Conservation (phyloP, 2,888 invertebrate species). For the Teinopalpus imperialis region DNA sequence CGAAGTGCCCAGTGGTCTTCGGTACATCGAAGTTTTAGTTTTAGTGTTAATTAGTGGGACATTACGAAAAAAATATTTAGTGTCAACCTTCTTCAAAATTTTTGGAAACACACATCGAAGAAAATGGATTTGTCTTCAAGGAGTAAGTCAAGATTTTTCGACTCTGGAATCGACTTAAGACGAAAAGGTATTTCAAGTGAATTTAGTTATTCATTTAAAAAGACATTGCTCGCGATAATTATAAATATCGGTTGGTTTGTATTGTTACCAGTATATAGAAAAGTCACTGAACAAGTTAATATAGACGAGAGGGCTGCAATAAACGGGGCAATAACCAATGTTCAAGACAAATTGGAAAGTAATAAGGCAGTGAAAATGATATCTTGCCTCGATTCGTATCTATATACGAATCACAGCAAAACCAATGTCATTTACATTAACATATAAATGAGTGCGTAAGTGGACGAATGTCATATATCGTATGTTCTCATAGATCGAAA, state of each 20-base stretch:
- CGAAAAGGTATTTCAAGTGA: conserved; percentile 67
- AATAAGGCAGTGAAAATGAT: conserved; percentile 81
- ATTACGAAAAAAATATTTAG: conserved; percentile 28
- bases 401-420: conserved; percentile 71
- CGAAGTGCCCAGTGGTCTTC: conserved; percentile 61
- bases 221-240: conserved; percentile 1
- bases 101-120: conserved; percentile 41
- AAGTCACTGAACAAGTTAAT: conserved; percentile 43
- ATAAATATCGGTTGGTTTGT: conserved; percentile 9
- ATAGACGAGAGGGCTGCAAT: conserved; percentile 51
- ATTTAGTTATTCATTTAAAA: conserved; percentile 28
- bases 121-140: conserved; percentile 75
- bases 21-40: conserved; percentile 32
- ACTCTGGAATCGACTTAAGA: conserved; percentile 78
- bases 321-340: conserved; percentile 76
- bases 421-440: conserved; percentile 69
- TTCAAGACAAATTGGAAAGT: conserved; percentile 79
- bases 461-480: conserved; percentile 66
- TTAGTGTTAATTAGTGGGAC: conserved; percentile 27
- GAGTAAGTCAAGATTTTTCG: conserved; percentile 82
- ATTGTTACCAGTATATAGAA: conserved; percentile 23
- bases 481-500: conserved; percentile 52
- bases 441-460: conserved; percentile 81
- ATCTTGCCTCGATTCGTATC: conserved; percentile 73
- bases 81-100: conserved; percentile 30